These are phyloP conservation scores for Cinclus cinclus DNA, from an alignment of 2,113 vertebrate genomes.

Conservation along the genomic window DNA sequence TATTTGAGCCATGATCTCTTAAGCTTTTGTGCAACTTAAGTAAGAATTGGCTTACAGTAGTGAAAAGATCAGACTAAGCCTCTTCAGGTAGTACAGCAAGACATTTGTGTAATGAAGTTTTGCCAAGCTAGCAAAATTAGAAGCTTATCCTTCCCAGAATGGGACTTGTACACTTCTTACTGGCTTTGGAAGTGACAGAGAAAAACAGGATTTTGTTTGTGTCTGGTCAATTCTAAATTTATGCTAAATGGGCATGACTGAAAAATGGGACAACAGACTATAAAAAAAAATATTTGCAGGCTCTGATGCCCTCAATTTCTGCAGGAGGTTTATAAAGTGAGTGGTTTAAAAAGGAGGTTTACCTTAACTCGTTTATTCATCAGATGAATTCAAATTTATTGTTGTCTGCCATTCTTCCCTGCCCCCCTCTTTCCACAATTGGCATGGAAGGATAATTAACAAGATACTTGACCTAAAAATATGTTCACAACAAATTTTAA, in stretches of 20 bases:
- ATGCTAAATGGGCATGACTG: neutral
- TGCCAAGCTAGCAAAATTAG: neutral
- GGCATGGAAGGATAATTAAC: neutral
- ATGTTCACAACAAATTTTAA: neutral
- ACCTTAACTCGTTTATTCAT: neutral
- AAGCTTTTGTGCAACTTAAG: neutral
- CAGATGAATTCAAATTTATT: neutral
- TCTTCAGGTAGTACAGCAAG: neutral
- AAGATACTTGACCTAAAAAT: neutral
- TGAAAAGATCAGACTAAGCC: neutral
- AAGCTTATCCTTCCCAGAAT: neutral
- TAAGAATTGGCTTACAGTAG: neutral
- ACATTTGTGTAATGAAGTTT: neutral
- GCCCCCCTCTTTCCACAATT: accelerated
- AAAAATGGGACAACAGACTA: neutral
- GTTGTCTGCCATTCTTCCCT: neutral
- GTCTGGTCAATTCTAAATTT: neutral
- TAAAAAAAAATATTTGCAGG: neutral
- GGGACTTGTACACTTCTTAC: neutral
- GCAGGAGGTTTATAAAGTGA: neutral
- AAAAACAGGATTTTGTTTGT: neutral
- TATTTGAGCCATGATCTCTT: neutral
- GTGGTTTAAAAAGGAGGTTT: neutral
- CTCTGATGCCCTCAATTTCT: neutral
- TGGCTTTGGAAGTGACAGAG: neutral